Evolutionary conservation across 2,888 invertebrate species (phyloP), one percentile per base, ranked within the genome.

Genomic region (Ectobius pallidus): DNA sequence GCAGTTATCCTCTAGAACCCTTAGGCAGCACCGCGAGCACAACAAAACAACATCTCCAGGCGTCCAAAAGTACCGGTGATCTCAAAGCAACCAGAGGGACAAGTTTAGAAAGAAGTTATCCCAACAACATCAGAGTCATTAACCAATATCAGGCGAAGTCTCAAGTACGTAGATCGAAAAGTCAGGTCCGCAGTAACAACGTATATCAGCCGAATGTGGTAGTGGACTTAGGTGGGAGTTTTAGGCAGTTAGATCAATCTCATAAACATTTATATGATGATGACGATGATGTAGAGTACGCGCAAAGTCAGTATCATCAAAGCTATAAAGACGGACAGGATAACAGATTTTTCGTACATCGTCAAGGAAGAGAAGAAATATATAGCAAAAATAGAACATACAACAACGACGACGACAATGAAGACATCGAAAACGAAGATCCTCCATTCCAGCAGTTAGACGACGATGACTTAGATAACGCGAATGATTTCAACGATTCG

Each of bases 1-100:
- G 91, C 78, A 93, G 93, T 80, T 91, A 93, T 82, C 94, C 93
- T 0, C 84, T 94, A 1, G 91, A 93, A 79, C 94, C 94, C 0
- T 86, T 94, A 71, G 86, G 87, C 77, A 81, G 30, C 22, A 30
- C 84, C 84, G 78, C 80, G 79, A 73, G 62, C 72, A 44, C 39
- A 44, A 49, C 52, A 69, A 27, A 62, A 63, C 65, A 65, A 46
- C 65, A 44, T 27, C 46, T 65, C 1, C 65, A 65, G 7, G 44
- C 30, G 6, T 65, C 65, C n/a, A 65, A 46, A 18, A 65, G 65
- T 11, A 65, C 65, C 1, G 65, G 65, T 7, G 46, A 46, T 7
- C 46, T 65, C 25, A 65, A 65, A 46, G 44, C 16, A 16, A 14
- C 44, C 16, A 69, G 76, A 11, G 74, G 75, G 16, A 71, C 71